Evolutionary conservation across 2,113 vertebrate genomes (phyloP).

Genomic region (Tragelaphus buxtoni): DNA sequence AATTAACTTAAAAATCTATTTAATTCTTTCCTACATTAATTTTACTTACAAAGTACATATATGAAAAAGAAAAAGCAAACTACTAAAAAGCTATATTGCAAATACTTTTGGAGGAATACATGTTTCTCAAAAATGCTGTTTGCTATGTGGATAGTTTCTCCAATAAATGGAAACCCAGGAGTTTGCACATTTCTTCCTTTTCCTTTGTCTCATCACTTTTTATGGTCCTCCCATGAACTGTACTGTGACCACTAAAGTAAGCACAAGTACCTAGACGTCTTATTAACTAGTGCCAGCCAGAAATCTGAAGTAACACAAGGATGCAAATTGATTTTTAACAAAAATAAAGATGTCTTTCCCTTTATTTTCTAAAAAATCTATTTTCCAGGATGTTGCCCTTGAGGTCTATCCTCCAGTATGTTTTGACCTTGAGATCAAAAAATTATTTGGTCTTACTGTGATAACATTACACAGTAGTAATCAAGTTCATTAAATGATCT

Average conservation of each 20-base stretch:
- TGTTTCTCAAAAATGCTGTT: neutral
- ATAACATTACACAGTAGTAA: neutral
- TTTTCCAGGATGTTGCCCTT: neutral
- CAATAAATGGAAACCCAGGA: neutral
- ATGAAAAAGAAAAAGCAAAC: neutral
- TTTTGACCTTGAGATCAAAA: neutral
- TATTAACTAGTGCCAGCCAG: neutral
- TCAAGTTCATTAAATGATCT: neutral
- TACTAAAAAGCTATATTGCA: neutral
- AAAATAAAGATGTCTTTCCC: neutral
- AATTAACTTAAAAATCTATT: neutral
- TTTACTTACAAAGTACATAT: neutral
- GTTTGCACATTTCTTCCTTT: neutral
- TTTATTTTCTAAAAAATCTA: neutral
- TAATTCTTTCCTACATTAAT: neutral
- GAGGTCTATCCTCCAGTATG: neutral
- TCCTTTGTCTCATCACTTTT: neutral
- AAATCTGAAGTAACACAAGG: neutral
- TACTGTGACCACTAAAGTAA: neutral
- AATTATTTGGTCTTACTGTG: neutral
- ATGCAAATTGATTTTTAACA: neutral
- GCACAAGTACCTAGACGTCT: neutral
- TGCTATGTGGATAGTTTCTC: neutral
- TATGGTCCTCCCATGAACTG: neutral
- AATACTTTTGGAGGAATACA: neutral